Conservation (phyloP, 2,113 vertebrate species). For the Canis aureus region DNA sequence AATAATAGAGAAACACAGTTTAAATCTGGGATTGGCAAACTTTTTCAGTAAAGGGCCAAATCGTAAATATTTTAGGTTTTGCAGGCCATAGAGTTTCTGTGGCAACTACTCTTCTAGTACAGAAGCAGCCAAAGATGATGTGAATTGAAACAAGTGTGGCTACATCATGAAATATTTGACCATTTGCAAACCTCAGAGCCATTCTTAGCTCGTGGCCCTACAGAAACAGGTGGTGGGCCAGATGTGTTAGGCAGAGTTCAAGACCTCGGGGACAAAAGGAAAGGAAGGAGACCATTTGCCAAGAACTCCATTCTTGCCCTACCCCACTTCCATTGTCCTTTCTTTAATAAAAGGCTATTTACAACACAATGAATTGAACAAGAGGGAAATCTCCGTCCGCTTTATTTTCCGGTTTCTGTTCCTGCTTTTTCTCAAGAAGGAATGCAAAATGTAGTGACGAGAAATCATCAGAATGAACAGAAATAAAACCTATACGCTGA, state of each 20-base stretch:
- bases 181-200: background rate
- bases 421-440: background rate
- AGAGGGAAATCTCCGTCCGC: background rate
- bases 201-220: background rate
- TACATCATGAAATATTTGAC: background rate
- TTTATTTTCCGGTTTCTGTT: background rate
- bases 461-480: constrained; percentile 32
- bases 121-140: background rate
- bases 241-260: background rate
- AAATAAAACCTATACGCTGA: constrained; percentile 3
- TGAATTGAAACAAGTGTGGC: background rate
- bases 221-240: background rate
- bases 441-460: background rate
- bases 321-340: background rate
- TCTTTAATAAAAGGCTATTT: background rate
- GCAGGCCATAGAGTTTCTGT: background rate
- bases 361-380: constrained; percentile 13
- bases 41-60: constrained; percentile 20
- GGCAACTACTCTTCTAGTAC: background rate
- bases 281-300: background rate
- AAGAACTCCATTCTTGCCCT: background rate
- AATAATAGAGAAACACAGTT: background rate
- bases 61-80: background rate
- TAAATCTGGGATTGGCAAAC: background rate
- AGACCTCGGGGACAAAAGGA: background rate